These are phyloP conservation scores for Notolepis coatsorum DNA, from an alignment of 2,797 vertebrate species.

Conservation along the genomic window DNA sequence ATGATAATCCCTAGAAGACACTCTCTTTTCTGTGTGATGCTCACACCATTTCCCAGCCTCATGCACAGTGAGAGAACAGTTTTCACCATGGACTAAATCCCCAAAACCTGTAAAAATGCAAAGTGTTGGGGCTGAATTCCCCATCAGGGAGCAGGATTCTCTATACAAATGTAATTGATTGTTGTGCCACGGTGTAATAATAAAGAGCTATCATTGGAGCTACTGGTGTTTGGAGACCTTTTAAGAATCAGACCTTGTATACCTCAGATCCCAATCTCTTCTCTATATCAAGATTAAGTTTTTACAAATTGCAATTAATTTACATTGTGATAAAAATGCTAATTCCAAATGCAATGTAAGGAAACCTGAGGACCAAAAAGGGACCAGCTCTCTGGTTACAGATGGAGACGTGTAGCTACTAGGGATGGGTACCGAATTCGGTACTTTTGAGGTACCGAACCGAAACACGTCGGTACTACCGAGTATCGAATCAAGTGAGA, in stretches of 20 bases:
- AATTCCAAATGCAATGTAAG: constrained; percentile 45
- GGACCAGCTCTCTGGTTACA: constrained; percentile 25
- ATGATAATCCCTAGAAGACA: constrained; percentile 9
- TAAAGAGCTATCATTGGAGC: constrained; percentile 62
- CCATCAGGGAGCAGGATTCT: constrained; percentile 65
- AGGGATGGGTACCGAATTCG: too few relatives aligned
- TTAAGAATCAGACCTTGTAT: constrained; percentile 59
- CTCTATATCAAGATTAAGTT: constrained; percentile 50
- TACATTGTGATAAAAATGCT: constrained; percentile 49
- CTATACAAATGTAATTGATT: constrained; percentile 75
- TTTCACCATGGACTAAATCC: constrained; percentile 31
- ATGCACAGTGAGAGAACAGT: constrained; percentile 15
- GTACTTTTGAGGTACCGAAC: too few relatives aligned
- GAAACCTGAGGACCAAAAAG: constrained; percentile 10
- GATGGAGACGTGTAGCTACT: constrained; percentile 21
- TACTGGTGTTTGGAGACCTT: constrained; percentile 65
- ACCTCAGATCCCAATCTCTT: constrained; percentile 47
- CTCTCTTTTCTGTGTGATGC: constrained; percentile 13
- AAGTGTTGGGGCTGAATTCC: constrained; percentile 65
- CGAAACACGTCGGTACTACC: too few relatives aligned
- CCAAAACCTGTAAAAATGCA: constrained; percentile 60
- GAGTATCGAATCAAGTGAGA: too few relatives aligned
- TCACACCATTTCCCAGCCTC: constrained; percentile 19
- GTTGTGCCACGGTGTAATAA: constrained; percentile 64
- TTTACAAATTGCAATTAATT: constrained; percentile 53